Evolutionary conservation across 1,140 invertebrate species (phyloP), one percentile per base, ranked within the genome.

Genomic region (Tetragonula clypearis): DNA sequence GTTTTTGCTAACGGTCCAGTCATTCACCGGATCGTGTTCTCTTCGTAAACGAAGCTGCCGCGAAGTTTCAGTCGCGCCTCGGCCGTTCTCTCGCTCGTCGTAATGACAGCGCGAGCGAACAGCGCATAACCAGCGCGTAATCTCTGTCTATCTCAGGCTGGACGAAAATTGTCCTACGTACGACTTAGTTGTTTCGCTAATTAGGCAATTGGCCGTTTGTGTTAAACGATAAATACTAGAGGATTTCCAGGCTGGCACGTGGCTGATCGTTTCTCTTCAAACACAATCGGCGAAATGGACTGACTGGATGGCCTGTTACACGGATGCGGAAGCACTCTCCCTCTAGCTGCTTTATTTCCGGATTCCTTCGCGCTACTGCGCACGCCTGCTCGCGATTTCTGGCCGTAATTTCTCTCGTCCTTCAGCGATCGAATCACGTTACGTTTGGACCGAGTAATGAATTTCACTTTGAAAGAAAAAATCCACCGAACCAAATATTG

Each of bases 1-100:
- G 80, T 90, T 87, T 88, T 90, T 86, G 75, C 86, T 81, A 90
- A 88, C 88, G 88, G 86, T 90, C 86, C 84, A 90, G 90, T 87
- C 89, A 87, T 90, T 90, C 90, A 90, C 84, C 86, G 80, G 79
- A 74, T 90, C 86, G 86, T 88, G 90, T 82, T 85, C 81, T 71
- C 35, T 35, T 35, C 56, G 89, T 90, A 90, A 90, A 90, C 83
- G 83, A 87, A 87, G 68, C 84, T 79, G 35, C 30, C 12, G n/a
- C 35, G n/a, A 23, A 23, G 30, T 66, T 55, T 62, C 55, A 79
- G 68, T 49, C 76, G n/a, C 35, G 78, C 77, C 72, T 79, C 76
- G 68, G 41, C 35, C 56, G 68, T 84, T 84, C 72, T 62, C 82
- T 60, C 65, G 68, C 19, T 21, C 76, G 41, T 8, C 82, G 35